A percentile compares a stretch with the other conserved stretches of the same genome.
These are phyloP conservation scores for Lepidothrix coronata DNA, from an alignment of 2,113 vertebrate genomes.

Conservation along the genomic window DNA sequence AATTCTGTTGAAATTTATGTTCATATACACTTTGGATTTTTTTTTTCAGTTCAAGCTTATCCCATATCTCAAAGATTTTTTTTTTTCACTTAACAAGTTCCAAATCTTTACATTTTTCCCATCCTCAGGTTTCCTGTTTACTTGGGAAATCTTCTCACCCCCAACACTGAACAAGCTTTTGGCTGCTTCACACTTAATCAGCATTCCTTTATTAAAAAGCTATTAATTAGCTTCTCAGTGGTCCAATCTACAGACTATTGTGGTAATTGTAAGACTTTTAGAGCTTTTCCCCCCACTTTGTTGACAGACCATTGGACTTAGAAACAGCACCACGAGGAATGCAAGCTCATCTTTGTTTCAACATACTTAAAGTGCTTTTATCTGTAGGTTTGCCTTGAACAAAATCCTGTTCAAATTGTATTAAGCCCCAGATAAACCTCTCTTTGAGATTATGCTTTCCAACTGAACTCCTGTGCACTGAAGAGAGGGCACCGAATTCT, in stretches of 20 bases:
- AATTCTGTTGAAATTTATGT: background rate
- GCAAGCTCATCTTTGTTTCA: slow-evolving; percentile 61
- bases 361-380: slow-evolving; percentile 66
- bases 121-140: background rate
- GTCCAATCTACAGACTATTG: background rate
- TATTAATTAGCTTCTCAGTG: slow-evolving; percentile 40
- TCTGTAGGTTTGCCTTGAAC: slow-evolving; percentile 69
- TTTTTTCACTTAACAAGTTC: background rate
- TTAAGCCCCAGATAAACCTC: slow-evolving; percentile 68
- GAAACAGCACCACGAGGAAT: slow-evolving; percentile 40
- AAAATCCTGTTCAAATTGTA: slow-evolving; percentile 75
- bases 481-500: slow-evolving; percentile 70
- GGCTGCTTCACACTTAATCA: background rate
- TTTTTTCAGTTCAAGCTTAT: background rate
- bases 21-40: background rate
- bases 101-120: background rate
- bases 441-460: slow-evolving; percentile 69
- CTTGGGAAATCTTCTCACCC: background rate
- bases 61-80: background rate
- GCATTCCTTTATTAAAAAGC: slow-evolving; percentile 44
- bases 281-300: background rate
- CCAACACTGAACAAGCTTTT: background rate
- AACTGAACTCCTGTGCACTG: slow-evolving; percentile 55
- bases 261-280: slow-evolving; percentile 32
- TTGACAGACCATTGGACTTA: slow-evolving; percentile 35